Evolutionary conservation across 1,140 invertebrate genomes (phyloP), one percentile per base, ranked within the genome.

Genomic region (Psilanteris sp.): DNA sequence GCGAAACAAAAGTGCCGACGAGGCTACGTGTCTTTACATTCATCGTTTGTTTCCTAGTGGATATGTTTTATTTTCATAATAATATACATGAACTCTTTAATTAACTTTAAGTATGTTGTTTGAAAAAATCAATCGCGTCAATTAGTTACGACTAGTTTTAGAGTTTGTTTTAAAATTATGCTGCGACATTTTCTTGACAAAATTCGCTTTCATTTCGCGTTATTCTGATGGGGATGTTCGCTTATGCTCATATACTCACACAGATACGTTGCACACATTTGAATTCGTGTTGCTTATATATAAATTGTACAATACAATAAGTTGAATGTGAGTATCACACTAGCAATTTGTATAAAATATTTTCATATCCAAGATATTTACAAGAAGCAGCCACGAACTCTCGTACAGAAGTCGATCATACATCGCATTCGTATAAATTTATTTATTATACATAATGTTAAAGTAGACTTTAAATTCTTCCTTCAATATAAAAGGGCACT

Each of bases 271-370:
- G 32, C 13, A 67, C 15, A 59, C 57, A 64, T 54, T 37, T 46
- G 29, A 70, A 50, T 64, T 73, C 34, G 66, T 72, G 29, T 55
- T 7, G 48, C 15, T 52, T 62, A 57, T 50, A 61, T 75, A 59
- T 68, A 73, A 72, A 64, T 72, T 54, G 50, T 68, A 72, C 72
- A 70, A 39, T 73, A 75, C 36, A 70, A 20, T 75, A 52, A 75
- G 22, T 73, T 31, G 32, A 78, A 55, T 66, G 52, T 55, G 62
- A 66, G 32, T 74, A 74, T 78, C 59, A 72, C 50, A 18, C 72
- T 82, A 85, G 79, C 80, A 79, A 84, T 85, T 66, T 75, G 87
- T 88, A 87, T 86, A 88, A 87, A 88, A 88, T 86, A 87, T 87
- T 78, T 68, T 76, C 70, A 77, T 81, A 74, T 81, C 61, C 29